These are phyloP conservation scores for Enteromius mattozi DNA, from an alignment of 2,797 vertebrate species.

Conservation along the genomic window DNA sequence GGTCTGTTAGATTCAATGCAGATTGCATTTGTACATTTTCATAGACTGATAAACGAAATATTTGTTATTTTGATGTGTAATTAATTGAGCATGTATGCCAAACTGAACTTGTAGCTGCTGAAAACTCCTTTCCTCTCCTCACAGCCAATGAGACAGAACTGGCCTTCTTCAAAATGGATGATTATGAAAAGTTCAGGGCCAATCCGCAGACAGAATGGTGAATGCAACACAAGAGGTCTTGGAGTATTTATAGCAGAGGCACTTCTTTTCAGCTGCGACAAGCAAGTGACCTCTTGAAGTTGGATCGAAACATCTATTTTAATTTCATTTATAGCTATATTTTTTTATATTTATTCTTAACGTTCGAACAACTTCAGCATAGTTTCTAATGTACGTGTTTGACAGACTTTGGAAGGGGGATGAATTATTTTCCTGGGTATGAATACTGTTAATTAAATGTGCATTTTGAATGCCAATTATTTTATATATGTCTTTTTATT, in stretches of 20 bases:
- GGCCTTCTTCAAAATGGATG: constrained; percentile 89
- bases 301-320: constrained; percentile 2
- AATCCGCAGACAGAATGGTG: constrained; percentile 80
- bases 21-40: not conserved
- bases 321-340: not conserved
- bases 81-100: not conserved
- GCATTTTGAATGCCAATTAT: not conserved
- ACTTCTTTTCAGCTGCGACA: not conserved
- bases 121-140: constrained; percentile 52
- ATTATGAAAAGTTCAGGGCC: constrained; percentile 87
- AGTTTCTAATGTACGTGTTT: not conserved
- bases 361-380: not conserved
- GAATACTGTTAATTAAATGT: not conserved
- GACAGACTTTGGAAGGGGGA: not conserved
- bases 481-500: not conserved
- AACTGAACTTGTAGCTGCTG: not conserved
- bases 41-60: not conserved
- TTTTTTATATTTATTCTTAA: not conserved
- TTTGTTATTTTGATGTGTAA: not conserved
- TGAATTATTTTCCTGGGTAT: not conserved
- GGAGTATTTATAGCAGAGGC: not conserved
- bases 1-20: not conserved
- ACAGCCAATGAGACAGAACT: constrained; percentile 92
- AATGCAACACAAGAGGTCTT: constrained; percentile 36
- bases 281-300: not conserved